Evolutionary conservation across 2,113 vertebrate genomes (phyloP).

Genomic region (Labeo rohita): DNA sequence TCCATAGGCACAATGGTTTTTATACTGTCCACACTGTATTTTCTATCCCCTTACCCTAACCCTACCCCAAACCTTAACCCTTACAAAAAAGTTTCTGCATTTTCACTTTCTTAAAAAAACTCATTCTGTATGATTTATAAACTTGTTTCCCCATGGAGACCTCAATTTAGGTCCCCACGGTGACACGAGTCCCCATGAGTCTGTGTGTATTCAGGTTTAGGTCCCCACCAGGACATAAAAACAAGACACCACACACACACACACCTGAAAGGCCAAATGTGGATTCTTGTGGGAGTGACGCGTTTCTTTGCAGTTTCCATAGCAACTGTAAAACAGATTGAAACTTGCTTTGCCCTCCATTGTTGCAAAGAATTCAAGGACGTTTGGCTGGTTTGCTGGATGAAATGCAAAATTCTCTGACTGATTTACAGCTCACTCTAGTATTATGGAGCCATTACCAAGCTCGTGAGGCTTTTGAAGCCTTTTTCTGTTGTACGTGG

Average conservation of each 20-base stretch:
- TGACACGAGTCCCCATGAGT: too few relatives aligned
- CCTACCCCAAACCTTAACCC: too few relatives aligned
- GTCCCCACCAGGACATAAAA: too few relatives aligned
- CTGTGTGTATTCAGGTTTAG: too few relatives aligned
- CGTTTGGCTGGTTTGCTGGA: background rate
- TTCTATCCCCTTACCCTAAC: too few relatives aligned
- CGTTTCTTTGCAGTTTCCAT: background rate
- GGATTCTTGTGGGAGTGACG: background rate
- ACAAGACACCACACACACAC: background rate
- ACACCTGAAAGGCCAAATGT: background rate
- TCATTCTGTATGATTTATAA: too few relatives aligned
- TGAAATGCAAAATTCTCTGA: background rate
- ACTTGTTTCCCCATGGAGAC: too few relatives aligned
- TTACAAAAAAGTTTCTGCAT: too few relatives aligned
- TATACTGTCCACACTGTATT: too few relatives aligned
- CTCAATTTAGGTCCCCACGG: too few relatives aligned
- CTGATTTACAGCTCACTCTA: background rate
- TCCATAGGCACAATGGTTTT: too few relatives aligned
- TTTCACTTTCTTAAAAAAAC: too few relatives aligned
- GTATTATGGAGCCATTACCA: background rate
- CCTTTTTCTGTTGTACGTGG: background rate
- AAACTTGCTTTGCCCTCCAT: background rate
- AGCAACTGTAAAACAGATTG: background rate
- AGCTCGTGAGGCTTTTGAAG: background rate
- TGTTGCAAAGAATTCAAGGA: conserved; percentile 6